Conservation (phyloP, 92 coral and sea anemone genomes). For the Bergia sp. region DNA sequence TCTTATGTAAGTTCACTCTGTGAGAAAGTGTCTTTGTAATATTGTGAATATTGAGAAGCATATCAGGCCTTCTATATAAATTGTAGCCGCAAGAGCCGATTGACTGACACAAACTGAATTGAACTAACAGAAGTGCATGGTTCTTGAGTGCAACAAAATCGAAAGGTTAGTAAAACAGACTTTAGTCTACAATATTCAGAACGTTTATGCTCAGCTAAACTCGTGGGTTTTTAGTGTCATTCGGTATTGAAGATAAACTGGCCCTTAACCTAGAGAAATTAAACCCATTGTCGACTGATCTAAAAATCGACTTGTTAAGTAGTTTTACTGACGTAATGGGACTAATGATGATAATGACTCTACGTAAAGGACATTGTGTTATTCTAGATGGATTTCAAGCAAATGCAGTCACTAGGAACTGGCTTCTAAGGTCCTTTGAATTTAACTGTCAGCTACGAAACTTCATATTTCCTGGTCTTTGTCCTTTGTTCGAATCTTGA, state of each 20-base stretch:
- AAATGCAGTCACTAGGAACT: conserved; percentile 11
- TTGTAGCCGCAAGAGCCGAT: not conserved
- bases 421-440: not conserved
- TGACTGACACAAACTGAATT: not conserved
- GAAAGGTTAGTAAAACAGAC: conserved; percentile 1
- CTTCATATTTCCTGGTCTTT: conserved; percentile 22
- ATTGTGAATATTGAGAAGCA: not conserved
- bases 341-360: not conserved
- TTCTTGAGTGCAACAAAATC: not conserved
- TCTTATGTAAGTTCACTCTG: not conserved
- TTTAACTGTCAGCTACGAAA: not conserved
- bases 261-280: not conserved
- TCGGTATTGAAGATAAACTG: not conserved
- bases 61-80: not conserved
- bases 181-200: too few species aligned
- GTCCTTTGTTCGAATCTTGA: not conserved
- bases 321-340: not conserved
- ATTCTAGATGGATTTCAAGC: conserved; percentile 9
- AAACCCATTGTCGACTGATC: not conserved
- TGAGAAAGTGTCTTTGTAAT: not conserved
- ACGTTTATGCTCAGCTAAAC: too few species aligned
- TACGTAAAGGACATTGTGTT: not conserved
- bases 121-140: not conserved
- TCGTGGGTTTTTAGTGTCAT: not conserved
- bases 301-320: not conserved